Evolutionary conservation across 2,113 vertebrate species (phyloP), one percentile per base, ranked within the genome.

Genomic region (Channa maculata): DNA sequence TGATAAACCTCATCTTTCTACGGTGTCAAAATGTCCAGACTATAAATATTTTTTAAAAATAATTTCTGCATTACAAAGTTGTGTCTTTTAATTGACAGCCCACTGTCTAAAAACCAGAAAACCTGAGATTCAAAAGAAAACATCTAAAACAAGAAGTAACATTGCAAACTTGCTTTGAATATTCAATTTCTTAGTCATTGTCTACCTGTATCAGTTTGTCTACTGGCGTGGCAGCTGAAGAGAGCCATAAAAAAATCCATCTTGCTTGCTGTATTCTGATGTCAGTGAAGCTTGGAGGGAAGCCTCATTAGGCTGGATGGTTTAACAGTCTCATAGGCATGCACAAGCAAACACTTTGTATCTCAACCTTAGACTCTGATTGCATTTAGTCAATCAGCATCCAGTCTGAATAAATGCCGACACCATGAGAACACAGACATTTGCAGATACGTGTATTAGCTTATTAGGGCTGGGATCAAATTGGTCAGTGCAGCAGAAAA

Each of bases 271-370:
- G 72, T 82, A 65, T 77, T 83, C 46, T 80, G 76, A 74, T 78
- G 77, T 63, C 13, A 13, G 46, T 41, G 62, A 63, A 65, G 88
- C 80, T 71, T 37, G 68, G 24, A 75, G 79, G 60, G 65, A 88
- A 73, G 86, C 81, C 84, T 86, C 81, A 85, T 89, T 89, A 91
- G 67, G 65, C 77, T 15, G 4, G 65, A 44, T 13, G 77, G 57
- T 34, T 65, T 11, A 41, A 57, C 69, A 50, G 64, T 61, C 46
- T 57, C 59, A 12, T 8, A 33, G 33, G 55, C 36, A 65, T 36
- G 66, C 60, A 63, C 9, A 2, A 6, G 12, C 11, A 46, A 61
- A 79, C 34, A 54, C 37, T 8, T 41, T 49, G 49, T 11, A 44
- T 71, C 65, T 65, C 55, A 52, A 6, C 48, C 65, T 51, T 24